Evolutionary conservation across 1,140 invertebrate species (phyloP).

Genomic region (Lepidurus packardi): DNA sequence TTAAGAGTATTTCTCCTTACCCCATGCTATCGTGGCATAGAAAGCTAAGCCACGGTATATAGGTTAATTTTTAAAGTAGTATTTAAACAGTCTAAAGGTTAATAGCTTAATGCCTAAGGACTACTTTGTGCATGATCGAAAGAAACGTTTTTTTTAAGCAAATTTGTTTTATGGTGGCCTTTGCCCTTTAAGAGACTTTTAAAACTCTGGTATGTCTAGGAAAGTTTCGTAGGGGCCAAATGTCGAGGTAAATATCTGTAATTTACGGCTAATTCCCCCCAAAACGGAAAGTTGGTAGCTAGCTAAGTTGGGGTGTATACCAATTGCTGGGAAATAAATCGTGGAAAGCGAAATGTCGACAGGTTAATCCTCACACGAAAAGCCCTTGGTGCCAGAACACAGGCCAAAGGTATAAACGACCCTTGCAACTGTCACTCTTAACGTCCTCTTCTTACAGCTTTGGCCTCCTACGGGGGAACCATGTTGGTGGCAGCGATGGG

Average conservation of each 20-base stretch:
- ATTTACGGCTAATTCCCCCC: background rate
- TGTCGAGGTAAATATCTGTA: background rate
- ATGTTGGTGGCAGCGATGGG: background rate
- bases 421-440: slow-evolving; percentile 3
- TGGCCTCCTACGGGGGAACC: background rate
- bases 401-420: background rate
- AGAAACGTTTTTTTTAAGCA: too few relatives aligned
- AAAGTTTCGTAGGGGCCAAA: background rate
- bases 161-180: too few relatives aligned
- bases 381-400: background rate
- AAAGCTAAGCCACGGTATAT: too few relatives aligned
- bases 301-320: background rate
- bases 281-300: background rate
- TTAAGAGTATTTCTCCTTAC: too few relatives aligned
- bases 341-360: slow-evolving; percentile 18
- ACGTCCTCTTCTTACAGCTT: background rate
- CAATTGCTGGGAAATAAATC: slow-evolving; percentile 16
- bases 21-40: too few relatives aligned
- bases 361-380: slow-evolving; percentile 19
- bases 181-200: background rate
- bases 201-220: background rate
- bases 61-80: too few relatives aligned
- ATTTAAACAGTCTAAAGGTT: too few relatives aligned
- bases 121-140: too few relatives aligned
- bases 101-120: too few relatives aligned